Base-by-base conservation (phyloP, 2,113 vertebrate species). In the Eurystomus gularis region DNA sequence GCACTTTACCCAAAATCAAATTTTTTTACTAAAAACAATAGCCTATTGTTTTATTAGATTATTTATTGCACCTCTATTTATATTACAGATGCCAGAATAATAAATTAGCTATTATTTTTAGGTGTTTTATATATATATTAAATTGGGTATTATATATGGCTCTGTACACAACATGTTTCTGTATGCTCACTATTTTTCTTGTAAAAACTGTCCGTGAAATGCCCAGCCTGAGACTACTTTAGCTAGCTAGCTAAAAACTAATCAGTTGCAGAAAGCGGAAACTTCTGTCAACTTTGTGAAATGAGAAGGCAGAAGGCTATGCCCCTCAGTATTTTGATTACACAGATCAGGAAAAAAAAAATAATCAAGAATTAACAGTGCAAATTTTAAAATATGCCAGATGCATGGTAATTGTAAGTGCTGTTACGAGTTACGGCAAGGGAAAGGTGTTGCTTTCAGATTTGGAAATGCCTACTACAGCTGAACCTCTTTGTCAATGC, bases 391-490 rank as follows among this genome's bases (percentile, higher is more conserved):
- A 93, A 82, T 57, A 91, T 46, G 76, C 48, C 61, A 79, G n/a
- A 49, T 90, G 54, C 61, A 49, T 3, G 12, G 78, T 69, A 78
- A 93, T 42, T 87, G 37, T 82, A 91, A 91, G 52, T 39, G 24
- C 70, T 61, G 48, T 77, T 83, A 70, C 15, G 54, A 95, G 75
- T 93, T 94, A 73, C 26, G 3, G 76, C 33, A 64, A 91, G 42
- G 42, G 60, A 96, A 95, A 84, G 86, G 49, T 96, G 89, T 88
- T 86, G 82, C 81, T 92, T 94, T 94, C 81, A 60, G 86, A 86
- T 95, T 94, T 89, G 87, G 90, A 97, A 91, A 93, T 92, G 96
- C 96, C 97, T 97, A 81, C 78, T 86, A 48, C 62, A 94, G 75
- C 79, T 88, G 90, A 92, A 96, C 84, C 89, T 94, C 73, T 95